Conservation (phyloP, 2,888 invertebrate genomes). For the Meiosimyza decipiens region DNA sequence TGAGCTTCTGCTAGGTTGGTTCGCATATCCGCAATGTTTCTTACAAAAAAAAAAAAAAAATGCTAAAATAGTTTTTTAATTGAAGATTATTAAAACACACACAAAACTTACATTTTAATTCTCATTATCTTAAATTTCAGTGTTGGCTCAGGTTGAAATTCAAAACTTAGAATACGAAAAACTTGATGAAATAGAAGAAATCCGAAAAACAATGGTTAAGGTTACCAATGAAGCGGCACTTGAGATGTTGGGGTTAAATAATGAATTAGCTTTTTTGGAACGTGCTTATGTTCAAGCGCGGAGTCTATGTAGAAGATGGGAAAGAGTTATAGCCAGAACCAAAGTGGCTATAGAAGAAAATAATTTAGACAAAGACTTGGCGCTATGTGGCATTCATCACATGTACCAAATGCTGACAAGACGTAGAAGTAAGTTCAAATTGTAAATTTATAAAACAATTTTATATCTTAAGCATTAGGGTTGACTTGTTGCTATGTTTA, state of each 20-base stretch:
- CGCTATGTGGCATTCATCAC: conserved; percentile 60
- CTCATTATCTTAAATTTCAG: conserved; percentile 46
- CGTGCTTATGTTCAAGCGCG: conserved; percentile 59
- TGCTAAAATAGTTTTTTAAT: too few relatives aligned
- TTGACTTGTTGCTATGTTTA: too few relatives aligned
- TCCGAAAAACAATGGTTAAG: conserved; percentile 62
- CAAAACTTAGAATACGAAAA: conserved; percentile 56
- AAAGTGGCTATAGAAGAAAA: conserved; percentile 56
- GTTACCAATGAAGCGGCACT: conserved; percentile 62
- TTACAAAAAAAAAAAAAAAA: too few relatives aligned
- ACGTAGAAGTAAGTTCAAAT: conserved; percentile 52
- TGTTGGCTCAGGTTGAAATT: conserved; percentile 65
- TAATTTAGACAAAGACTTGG: conserved; percentile 56
- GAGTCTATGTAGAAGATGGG: conserved; percentile 60
- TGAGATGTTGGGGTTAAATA: conserved; percentile 62
- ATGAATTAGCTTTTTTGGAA: conserved; percentile 61
- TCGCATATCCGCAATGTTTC: too few relatives aligned
- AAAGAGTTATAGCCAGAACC: conserved; percentile 57
- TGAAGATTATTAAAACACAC: too few relatives aligned
- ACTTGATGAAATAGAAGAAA: conserved; percentile 60
- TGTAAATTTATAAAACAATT: background rate
- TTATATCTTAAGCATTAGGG: too few relatives aligned
- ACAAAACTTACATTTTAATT: too few relatives aligned
- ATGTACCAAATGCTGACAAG: conserved; percentile 59
- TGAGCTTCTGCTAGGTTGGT: too few relatives aligned